A percentile compares a stretch with the other conserved stretches of the same genome.
Conservation (phyloP, 2,113 vertebrate species). For the Proteles cristata region DNA sequence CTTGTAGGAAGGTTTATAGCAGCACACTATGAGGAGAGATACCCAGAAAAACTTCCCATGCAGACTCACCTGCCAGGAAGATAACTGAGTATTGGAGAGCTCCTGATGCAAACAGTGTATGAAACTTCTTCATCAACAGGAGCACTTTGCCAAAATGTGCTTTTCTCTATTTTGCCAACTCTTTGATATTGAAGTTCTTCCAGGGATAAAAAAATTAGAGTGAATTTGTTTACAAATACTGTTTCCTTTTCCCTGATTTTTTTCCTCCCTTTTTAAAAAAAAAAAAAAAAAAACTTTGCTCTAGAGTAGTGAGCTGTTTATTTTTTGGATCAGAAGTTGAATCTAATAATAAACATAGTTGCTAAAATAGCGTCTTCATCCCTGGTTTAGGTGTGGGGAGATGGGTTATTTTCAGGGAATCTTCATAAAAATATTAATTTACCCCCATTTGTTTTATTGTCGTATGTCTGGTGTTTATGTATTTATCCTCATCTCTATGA, state of each 20-base stretch:
- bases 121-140: background rate
- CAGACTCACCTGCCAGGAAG: background rate
- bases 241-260: background rate
- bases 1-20: background rate
- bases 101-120: background rate
- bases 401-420: background rate
- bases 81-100: background rate
- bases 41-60: rapidly evolving
- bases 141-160: background rate
- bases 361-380: background rate
- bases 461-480: background rate
- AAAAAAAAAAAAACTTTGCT: too few relatives aligned
- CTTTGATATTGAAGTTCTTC: background rate
- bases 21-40: background rate
- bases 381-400: background rate
- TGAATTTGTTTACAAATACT: background rate
- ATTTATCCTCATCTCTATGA: background rate
- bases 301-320: rapidly evolving
- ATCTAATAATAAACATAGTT: background rate
- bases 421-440: background rate
- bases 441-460: background rate
- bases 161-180: background rate
- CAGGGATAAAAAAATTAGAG: background rate
- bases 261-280: too few relatives aligned
- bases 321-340: background rate